phyloP scores from a whole-genome alignment of 2,888 invertebrate genomes.

The Linnaemya tessellans region DNA sequence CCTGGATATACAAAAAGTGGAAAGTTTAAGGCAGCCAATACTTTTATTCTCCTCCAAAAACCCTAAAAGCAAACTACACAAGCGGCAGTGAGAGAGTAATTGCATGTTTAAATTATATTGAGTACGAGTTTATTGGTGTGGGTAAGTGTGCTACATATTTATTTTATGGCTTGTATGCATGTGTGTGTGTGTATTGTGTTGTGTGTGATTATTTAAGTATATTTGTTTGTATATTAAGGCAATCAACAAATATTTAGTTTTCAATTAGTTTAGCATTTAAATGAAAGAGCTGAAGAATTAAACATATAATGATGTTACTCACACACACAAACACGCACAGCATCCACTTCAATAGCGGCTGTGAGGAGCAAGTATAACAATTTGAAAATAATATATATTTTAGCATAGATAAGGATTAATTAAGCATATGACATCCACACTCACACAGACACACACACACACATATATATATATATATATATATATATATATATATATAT shows the following conservation, averaged over 20 bases:
- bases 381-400: not conserved
- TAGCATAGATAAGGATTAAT: conserved; percentile 51
- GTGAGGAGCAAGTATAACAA: not conserved
- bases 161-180: not conserved
- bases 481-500: too few relatives aligned
- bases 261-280: conserved; percentile 65
- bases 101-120: conserved; percentile 55
- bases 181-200: not conserved
- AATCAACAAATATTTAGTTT: conserved; percentile 72
- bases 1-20: not conserved
- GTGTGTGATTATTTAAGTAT: not conserved
- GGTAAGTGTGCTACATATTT: not conserved
- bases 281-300: conserved; percentile 41
- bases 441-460: not conserved
- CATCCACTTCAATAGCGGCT: not conserved
- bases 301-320: conserved; percentile 25
- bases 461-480: too few relatives aligned
- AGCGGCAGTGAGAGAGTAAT: conserved; percentile 32
- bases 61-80: not conserved
- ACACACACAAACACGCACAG: not conserved
- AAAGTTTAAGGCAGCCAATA: not conserved
- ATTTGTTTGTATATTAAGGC: conserved; percentile 66
- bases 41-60: not conserved
- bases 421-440: conserved; percentile 42
- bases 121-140: conserved; percentile 8